Percentiles rank a stretch among this genome's conserved stretches.
These are phyloP conservation scores for Anhinga anhinga DNA, from an alignment of 2,113 vertebrate species.

Conservation along the genomic window DNA sequence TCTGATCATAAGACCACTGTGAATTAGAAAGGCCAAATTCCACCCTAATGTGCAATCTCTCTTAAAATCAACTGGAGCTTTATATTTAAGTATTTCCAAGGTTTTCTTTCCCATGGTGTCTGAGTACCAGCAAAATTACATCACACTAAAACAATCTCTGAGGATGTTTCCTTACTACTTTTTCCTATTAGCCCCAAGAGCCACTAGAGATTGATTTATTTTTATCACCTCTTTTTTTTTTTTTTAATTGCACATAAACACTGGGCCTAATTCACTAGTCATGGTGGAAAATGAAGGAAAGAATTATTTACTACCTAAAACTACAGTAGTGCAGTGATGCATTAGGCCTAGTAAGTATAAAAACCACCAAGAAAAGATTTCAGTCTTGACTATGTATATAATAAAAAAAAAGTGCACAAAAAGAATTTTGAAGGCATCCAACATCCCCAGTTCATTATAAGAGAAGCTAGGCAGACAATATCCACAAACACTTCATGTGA, in stretches of 20 bases:
- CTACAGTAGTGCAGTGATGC: background rate
- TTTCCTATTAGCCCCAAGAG: background rate
- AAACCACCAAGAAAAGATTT: background rate
- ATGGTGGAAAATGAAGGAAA: background rate
- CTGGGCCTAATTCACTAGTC: background rate
- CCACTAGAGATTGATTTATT: background rate
- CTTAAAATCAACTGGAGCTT: constrained; percentile 25
- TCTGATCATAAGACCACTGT: constrained; percentile 46
- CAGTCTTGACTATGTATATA: background rate
- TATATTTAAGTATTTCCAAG: constrained; percentile 38
- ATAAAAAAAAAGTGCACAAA: background rate
- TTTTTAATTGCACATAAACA: background rate
- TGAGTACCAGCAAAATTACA: constrained; percentile 38
- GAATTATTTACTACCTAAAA: background rate
- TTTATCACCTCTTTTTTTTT: background rate
- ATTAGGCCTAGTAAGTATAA: background rate
- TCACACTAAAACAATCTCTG: constrained; percentile 15
- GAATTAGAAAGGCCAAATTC: constrained; percentile 40
- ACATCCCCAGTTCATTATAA: background rate
- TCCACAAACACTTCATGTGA: background rate
- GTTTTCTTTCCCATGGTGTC: constrained; percentile 15
- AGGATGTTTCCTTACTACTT: constrained; percentile 3
- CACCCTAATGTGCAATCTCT: constrained; percentile 21
- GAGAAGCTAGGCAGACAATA: background rate
- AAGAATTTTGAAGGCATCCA: background rate